phyloP scores from a whole-genome alignment of 2,113 vertebrate genomes.

The Sorex fumeus region DNA sequence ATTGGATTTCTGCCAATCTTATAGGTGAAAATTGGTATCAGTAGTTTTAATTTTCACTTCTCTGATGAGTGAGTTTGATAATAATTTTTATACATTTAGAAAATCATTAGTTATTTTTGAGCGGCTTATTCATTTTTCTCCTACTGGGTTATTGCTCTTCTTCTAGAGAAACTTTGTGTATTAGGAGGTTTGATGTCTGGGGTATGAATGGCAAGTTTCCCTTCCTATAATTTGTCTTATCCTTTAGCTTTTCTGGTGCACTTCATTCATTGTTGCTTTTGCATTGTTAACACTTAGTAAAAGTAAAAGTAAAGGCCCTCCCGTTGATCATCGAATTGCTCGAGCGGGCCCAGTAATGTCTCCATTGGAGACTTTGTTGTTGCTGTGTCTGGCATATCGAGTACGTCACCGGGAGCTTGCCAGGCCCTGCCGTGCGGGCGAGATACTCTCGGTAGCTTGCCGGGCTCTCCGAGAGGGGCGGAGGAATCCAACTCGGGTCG shows the following conservation, averaged over 20 bases:
- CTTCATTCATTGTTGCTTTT: neutral
- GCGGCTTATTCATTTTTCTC: constrained; percentile 29
- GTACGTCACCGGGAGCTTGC: no score
- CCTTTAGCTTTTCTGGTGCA: neutral
- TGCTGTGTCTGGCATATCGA: no score
- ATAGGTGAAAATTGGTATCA: constrained; percentile 68
- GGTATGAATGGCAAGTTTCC: neutral
- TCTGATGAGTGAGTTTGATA: constrained; percentile 27
- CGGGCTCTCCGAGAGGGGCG: no score
- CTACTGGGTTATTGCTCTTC: neutral
- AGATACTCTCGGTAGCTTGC: no score
- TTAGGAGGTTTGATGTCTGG: neutral
- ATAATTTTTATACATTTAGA: neutral
- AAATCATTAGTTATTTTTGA: constrained; percentile 13
- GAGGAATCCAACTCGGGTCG: no score
- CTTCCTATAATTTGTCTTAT: neutral
- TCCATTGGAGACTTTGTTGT: no score
- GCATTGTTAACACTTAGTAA: no score
- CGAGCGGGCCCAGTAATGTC: no score
- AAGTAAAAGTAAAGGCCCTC: no score
- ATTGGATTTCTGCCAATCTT: neutral
- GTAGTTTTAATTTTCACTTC: constrained; percentile 71
- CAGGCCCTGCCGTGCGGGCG: no score
- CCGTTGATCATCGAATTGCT: no score
- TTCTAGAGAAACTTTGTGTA: neutral